These are phyloP conservation scores for Pristionchus arcanus DNA, from an alignment of 2,888 invertebrate species.

Conservation along the genomic window DNA sequence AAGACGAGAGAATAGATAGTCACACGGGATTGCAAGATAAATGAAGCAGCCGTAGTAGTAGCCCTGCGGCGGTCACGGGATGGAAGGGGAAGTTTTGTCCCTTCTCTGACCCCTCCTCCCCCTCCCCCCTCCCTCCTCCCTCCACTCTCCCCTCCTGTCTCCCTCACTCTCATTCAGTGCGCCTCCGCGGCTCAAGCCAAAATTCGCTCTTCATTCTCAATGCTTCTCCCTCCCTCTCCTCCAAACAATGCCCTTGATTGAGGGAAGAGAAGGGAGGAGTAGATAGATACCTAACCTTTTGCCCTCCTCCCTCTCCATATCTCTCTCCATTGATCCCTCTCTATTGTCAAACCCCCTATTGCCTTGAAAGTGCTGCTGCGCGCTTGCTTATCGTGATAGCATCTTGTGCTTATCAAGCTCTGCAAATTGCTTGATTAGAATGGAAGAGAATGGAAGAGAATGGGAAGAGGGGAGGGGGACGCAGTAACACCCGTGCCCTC, in stretches of 20 bases:
- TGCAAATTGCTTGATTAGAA: background rate
- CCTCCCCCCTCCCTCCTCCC: background rate
- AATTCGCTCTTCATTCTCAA: constrained; percentile 10
- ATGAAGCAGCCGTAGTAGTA: background rate
- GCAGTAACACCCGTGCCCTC: constrained; percentile 33
- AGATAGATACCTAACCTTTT: constrained; percentile 29
- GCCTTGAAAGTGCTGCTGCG: constrained; percentile 38
- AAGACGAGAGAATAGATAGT: background rate
- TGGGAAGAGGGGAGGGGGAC: background rate
- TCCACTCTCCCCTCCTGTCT: background rate
- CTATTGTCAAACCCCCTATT: constrained; percentile 39
- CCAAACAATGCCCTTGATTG: constrained; percentile 49
- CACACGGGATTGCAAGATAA: background rate
- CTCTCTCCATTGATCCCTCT: constrained; percentile 26
- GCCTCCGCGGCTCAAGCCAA: constrained; percentile 20
- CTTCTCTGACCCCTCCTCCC: constrained; percentile 12
- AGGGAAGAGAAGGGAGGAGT: background rate
- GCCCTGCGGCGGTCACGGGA: constrained; percentile 22
- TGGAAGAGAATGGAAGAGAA: too few species aligned
- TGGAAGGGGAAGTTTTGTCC: background rate
- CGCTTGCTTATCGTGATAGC: constrained; percentile 30
- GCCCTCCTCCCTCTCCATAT: background rate
- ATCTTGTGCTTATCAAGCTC: constrained; percentile 38
- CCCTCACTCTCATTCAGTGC: constrained; percentile 26
- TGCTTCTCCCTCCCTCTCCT: background rate